Conservation (phyloP, 2,113 vertebrate genomes). For the Gracilinanus agilis region DNA sequence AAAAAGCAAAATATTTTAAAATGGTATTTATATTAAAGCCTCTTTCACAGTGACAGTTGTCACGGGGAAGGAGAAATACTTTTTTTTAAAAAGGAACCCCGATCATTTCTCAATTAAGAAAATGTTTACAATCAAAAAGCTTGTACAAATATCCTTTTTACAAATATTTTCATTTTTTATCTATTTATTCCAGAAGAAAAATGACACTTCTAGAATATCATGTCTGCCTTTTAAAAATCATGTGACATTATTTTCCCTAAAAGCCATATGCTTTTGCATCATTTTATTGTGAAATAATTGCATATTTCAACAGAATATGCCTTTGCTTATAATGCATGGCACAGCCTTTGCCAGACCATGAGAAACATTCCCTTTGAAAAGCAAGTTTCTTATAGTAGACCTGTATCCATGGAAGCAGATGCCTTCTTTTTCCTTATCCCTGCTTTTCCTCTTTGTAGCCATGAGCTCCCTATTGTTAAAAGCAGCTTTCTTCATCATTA, state of each 20-base stretch:
- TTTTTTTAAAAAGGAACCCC: slow-evolving; percentile 85
- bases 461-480: slow-evolving; percentile 94
- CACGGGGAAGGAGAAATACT: slow-evolving; percentile 25
- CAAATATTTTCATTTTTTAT: slow-evolving; percentile 72
- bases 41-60: slow-evolving; percentile 86
- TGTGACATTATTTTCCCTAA: slow-evolving; percentile 89
- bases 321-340: slow-evolving; percentile 95
- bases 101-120: slow-evolving; percentile 86
- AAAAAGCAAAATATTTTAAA: slow-evolving; percentile 83
- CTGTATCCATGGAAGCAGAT: slow-evolving; percentile 99
- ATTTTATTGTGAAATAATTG: slow-evolving; percentile 93
- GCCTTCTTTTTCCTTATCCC: slow-evolving; percentile 92
- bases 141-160: slow-evolving; percentile 74
- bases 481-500: slow-evolving; percentile 94
- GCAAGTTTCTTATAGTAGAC: slow-evolving; percentile 96
- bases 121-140: slow-evolving; percentile 78
- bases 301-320: slow-evolving; percentile 90
- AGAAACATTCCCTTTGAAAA: slow-evolving; percentile 96
- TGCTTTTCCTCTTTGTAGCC: slow-evolving; percentile 98
- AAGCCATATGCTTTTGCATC: slow-evolving; percentile 92
- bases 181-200: slow-evolving; percentile 60
- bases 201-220: slow-evolving; percentile 84
- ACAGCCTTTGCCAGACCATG: slow-evolving; percentile 95
- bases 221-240: slow-evolving; percentile 89
- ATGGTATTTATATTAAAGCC: slow-evolving; percentile 76